Evolutionary conservation across 2,113 vertebrate species (phyloP), one percentile per base, ranked within the genome.

Genomic region (Mugil cephalus): DNA sequence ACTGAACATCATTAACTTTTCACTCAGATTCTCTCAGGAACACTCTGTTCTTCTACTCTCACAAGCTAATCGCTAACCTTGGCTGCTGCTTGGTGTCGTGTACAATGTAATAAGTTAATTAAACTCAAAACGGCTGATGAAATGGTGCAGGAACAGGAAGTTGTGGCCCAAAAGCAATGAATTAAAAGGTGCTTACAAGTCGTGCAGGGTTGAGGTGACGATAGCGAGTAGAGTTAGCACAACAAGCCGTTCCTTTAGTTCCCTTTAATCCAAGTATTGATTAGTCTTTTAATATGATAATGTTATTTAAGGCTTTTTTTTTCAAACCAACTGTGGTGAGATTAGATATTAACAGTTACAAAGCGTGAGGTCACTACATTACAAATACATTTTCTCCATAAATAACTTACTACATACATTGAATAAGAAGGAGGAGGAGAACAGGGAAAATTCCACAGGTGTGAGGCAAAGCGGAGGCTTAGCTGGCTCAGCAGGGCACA

Each of bases 381-480:
- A 53, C 11, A 17, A 52, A 54, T 17, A 4, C 2, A 43, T 71
- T 58, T 45, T 21, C 43, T 24, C 10, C 45, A 72, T 24, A 62
- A 46, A 56, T 14, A 42, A 17, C 10, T 5, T 6, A 6, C n/a
- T 35, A 63, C 39, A 40, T 36, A 45, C 46, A 30, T 2, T 50
- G 47, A 64, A 53, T 35, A 61, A 7, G 55, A 14, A 36, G 35
- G 47, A 24, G 50, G 60, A 66, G 11, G 7, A 70, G 18, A 60
- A 53, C 43, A 53, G 51, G 87, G 82, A 83, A 83, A 80, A 82
- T 87, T 80, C 81, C 86, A 72, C 65, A 73, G 74, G 76, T 80
- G 50, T 82, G 59, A 66, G 60, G 58, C 58, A 64, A 80, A 60
- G 52, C 70, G 52, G 73, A 59, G 79, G 74, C 59, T 89, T 80